These are phyloP conservation scores for Apamea sordens DNA, from an alignment of 2,888 invertebrate genomes.

Conservation along the genomic window DNA sequence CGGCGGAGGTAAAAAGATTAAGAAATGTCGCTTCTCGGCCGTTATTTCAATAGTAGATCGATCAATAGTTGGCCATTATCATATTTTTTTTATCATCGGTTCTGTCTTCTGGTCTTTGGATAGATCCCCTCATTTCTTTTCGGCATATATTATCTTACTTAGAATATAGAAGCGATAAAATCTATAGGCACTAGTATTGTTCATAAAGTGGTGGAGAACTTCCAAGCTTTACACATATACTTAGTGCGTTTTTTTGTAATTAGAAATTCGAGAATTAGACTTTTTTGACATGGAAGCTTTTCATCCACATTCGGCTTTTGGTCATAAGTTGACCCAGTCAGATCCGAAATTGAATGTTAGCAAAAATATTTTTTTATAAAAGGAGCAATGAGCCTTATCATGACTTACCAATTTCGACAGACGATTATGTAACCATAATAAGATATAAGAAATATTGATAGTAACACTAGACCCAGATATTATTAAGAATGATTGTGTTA, in stretches of 20 bases:
- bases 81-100: slow-evolving; percentile 20
- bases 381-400: neutral
- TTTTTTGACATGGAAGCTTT: neutral
- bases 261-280: neutral
- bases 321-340: neutral
- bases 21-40: slow-evolving; percentile 12
- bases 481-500: neutral
- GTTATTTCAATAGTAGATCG: slow-evolving; percentile 45
- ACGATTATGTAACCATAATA: neutral
- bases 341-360: neutral
- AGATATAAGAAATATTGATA: neutral
- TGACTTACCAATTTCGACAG: no score
- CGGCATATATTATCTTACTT: neutral
- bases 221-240: neutral
- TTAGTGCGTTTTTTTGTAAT: neutral
- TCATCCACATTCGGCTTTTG: neutral
- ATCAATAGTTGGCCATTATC: slow-evolving; percentile 30
- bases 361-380: neutral
- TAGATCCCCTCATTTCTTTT: slow-evolving; percentile 11
- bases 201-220: neutral
- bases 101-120: slow-evolving; percentile 13
- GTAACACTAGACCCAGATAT: neutral
- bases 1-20: slow-evolving; percentile 30
- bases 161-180: slow-evolving; percentile 5
- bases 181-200: neutral